A percentile compares a stretch with the other conserved stretches of the same genome.
phyloP scores from a whole-genome alignment of 2,797 vertebrate genomes.

The Heterohyrax brucei region DNA sequence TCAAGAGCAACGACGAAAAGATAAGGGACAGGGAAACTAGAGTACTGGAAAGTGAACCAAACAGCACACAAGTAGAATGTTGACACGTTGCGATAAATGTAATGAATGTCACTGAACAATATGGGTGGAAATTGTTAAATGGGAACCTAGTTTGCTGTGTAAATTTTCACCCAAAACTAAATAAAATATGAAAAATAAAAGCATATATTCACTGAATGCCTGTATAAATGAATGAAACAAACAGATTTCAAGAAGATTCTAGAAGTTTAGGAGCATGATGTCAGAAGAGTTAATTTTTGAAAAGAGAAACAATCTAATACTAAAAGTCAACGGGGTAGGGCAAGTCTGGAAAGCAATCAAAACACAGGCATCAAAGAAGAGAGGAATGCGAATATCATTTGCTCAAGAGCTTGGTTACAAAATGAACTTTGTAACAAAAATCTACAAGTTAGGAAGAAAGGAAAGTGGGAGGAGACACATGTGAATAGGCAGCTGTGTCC shows the following conservation, averaged over 20 bases:
- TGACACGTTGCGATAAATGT: no score
- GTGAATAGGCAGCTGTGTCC: neutral
- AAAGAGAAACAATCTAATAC: neutral
- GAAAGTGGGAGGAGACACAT: neutral
- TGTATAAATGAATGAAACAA: slow-evolving; percentile 26
- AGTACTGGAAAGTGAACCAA: no score
- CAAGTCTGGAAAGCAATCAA: slow-evolving; percentile 47
- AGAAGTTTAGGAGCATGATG: slow-evolving; percentile 20
- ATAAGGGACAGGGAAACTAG: no score
- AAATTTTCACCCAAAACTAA: no score
- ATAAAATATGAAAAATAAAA: neutral
- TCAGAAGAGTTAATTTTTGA: slow-evolving; percentile 46
- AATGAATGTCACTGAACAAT: no score
- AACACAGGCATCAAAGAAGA: slow-evolving; percentile 23
- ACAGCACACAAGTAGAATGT: no score
- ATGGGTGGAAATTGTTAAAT: no score
- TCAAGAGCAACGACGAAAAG: no score
- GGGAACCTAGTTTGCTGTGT: no score
- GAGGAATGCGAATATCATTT: slow-evolving; percentile 19
- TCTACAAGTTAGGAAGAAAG: slow-evolving; percentile 35
- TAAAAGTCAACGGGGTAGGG: slow-evolving; percentile 21
- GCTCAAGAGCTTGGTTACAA: neutral
- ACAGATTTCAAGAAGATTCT: slow-evolving; percentile 48
- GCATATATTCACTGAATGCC: slow-evolving; percentile 36
- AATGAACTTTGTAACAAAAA: slow-evolving; percentile 33